A percentile compares a stretch with the other conserved stretches of the same genome.
These are phyloP conservation scores for Nematolebias whitei DNA, from an alignment of 2,113 vertebrate species.

Conservation along the genomic window DNA sequence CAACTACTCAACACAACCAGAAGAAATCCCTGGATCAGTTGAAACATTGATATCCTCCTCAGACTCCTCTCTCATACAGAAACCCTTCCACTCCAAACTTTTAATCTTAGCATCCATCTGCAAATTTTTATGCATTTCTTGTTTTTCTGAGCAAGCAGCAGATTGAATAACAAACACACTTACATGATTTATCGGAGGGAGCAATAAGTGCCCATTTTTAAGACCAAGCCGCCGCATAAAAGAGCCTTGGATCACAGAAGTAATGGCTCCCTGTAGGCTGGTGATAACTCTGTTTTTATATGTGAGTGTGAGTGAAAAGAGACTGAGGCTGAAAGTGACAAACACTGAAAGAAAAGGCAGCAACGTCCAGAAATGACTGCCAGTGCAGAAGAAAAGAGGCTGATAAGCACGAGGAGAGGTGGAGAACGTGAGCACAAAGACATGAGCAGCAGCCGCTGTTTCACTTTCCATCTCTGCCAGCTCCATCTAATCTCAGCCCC, in stretches of 20 bases:
- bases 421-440: conserved; percentile 1
- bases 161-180: conserved; percentile 36
- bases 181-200: conserved; percentile 51
- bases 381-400: conserved; percentile 27
- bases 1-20: background rate
- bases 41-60: background rate
- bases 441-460: conserved; percentile 33
- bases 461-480: conserved; percentile 58
- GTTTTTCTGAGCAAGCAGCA: conserved; percentile 16
- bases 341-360: conserved; percentile 55
- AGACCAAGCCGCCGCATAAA: conserved; percentile 66
- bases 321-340: conserved; percentile 30
- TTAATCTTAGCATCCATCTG: background rate
- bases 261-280: conserved; percentile 66
- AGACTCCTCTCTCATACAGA: background rate
- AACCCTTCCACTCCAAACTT: background rate
- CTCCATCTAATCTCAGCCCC: conserved; percentile 52
- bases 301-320: conserved; percentile 8
- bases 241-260: conserved; percentile 59
- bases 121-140: background rate
- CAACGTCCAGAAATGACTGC: conserved; percentile 63
- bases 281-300: conserved; percentile 61
- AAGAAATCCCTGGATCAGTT: too few species aligned
- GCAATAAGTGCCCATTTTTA: conserved; percentile 68
- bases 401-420: conserved; percentile 25